Percentiles rank a stretch among this genome's conserved stretches.
phyloP scores from a whole-genome alignment of 2,797 vertebrate species.

The Sebastes kiyomatsui region DNA sequence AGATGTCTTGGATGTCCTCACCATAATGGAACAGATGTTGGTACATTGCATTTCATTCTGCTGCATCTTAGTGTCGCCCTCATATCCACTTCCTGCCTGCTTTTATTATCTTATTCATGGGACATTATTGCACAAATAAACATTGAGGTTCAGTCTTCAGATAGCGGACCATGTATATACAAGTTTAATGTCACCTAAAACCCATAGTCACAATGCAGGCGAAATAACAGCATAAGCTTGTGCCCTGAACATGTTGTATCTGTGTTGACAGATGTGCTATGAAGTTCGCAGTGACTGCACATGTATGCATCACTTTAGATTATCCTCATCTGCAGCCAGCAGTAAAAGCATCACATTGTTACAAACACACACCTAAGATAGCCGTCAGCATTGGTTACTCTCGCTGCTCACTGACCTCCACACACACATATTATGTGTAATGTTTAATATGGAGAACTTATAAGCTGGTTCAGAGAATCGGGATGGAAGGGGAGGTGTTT shows the following conservation, averaged over 20 bases:
- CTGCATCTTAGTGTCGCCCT: conserved; percentile 25
- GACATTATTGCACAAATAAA: conserved; percentile 3
- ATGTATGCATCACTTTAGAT: conserved; percentile 60
- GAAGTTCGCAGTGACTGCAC: conserved; percentile 49
- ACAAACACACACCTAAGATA: conserved; percentile 41
- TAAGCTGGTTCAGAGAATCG: background rate
- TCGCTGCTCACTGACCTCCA: conserved; percentile 49
- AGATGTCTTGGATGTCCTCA: conserved; percentile 15
- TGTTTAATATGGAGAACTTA: background rate
- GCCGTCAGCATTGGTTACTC: conserved; percentile 52
- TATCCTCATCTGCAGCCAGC: conserved; percentile 63
- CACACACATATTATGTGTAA: conserved; percentile 3
- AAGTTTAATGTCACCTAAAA: conserved; percentile 12
- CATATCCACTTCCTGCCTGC: conserved; percentile 10
- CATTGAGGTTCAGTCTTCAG: background rate
- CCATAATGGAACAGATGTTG: conserved; percentile 60
- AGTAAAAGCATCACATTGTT: conserved; percentile 60
- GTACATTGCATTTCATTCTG: conserved; percentile 29
- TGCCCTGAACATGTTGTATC: conserved; percentile 31
- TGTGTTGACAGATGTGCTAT: conserved; percentile 57
- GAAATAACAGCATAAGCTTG: conserved; percentile 26
- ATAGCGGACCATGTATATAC: background rate
- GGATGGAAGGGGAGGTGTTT: background rate
- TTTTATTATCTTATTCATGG: conserved; percentile 39
- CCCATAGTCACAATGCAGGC: conserved; percentile 11